These are phyloP conservation scores for Rhabdophis nuchalis DNA, from an alignment of 2,797 vertebrate genomes.

Conservation along the genomic window DNA sequence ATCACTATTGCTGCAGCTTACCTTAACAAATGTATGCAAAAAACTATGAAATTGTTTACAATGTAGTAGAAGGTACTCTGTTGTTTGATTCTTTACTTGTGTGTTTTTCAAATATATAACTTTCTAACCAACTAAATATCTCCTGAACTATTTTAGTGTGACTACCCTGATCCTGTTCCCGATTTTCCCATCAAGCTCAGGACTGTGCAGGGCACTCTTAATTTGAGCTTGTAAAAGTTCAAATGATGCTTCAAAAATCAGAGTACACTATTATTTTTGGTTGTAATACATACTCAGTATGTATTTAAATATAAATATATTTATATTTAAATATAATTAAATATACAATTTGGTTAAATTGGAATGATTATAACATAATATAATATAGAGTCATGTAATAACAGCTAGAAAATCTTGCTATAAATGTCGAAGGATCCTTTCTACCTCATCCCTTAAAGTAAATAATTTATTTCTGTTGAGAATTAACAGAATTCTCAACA, in stretches of 20 bases:
- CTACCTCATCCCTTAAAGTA: not conserved
- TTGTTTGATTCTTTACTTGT: conserved; percentile 21
- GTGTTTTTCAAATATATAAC: conserved; percentile 31
- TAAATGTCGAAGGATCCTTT: not conserved
- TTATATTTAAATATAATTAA: not conserved
- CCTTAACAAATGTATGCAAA: not conserved
- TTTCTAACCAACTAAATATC: not conserved
- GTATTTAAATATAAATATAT: not conserved
- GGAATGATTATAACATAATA: not conserved
- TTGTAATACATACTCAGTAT: not conserved
- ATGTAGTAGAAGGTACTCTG: not conserved
- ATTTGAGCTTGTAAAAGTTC: not conserved
- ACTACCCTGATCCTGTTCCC: not conserved
- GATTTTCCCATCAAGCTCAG: not conserved
- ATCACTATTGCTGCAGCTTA: not conserved
- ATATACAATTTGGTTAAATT: not conserved
- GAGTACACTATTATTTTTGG: not conserved
- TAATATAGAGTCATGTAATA: not conserved
- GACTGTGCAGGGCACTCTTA: not conserved
- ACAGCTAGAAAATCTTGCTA: not conserved
- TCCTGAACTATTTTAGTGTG: not conserved
- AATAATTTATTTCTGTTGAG: not conserved
- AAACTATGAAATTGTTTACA: not conserved
- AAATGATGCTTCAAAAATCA: not conserved
- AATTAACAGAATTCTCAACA: too few species aligned